A percentile compares a stretch with the other conserved stretches of the same genome.
Conservation (phyloP, 2,797 vertebrate species). For the Helicolenus hilgendorfi region DNA sequence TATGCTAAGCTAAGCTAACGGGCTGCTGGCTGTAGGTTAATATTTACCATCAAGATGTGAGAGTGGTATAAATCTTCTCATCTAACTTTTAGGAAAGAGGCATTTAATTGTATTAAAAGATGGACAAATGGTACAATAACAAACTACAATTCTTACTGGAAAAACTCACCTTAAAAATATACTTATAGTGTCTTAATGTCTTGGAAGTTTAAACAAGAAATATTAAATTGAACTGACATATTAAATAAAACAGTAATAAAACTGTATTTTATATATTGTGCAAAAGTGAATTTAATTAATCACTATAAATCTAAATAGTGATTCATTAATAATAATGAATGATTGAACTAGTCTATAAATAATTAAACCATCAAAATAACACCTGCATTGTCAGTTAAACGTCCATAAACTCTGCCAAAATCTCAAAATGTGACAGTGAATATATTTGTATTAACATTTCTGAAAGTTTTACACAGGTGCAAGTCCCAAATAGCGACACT, state of each 20-base stretch:
- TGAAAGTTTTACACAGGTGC: conserved; percentile 12
- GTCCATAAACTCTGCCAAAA: not conserved
- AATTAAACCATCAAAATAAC: not conserved
- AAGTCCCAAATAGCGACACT: not conserved
- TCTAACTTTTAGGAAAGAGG: not conserved
- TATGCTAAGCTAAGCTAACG: no score
- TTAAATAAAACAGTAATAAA: not conserved
- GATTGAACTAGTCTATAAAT: not conserved
- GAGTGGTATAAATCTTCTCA: not conserved
- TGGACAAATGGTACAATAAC: not conserved
- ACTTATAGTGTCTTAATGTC: not conserved
- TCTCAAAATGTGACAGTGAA: no score
- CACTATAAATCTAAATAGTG: not conserved
- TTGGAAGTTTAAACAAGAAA: not conserved
- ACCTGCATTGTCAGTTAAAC: not conserved
- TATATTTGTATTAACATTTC: not conserved
- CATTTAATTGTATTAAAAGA: not conserved
- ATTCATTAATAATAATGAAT: not conserved
- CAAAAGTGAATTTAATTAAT: not conserved
- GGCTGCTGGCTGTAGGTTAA: no score
- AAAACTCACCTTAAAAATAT: not conserved
- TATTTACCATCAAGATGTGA: no score
- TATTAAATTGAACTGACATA: no score
- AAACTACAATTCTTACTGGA: not conserved
- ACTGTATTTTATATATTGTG: not conserved